Percentiles rank a stretch among this genome's conserved stretches.
phyloP scores from a whole-genome alignment of 1,140 invertebrate genomes.

The Drosophila varians region DNA sequence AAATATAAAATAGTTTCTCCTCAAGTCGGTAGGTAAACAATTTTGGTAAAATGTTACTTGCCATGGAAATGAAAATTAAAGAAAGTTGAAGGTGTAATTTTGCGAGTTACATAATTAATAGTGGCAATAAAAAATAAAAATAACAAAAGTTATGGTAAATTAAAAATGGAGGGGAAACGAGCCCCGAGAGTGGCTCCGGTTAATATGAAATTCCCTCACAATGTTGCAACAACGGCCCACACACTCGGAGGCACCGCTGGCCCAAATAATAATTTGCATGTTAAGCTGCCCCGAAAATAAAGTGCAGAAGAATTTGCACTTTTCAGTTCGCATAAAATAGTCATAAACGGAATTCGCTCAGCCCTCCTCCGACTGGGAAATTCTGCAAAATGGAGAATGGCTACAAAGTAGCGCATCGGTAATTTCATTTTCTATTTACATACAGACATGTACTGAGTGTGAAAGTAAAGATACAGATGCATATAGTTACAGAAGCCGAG shows the following conservation, averaged over 20 bases:
- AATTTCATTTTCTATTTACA: constrained; percentile 58
- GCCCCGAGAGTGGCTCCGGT: constrained; percentile 2
- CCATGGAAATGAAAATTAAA: not conserved
- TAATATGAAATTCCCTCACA: constrained; percentile 57
- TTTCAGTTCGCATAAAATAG: constrained; percentile 55
- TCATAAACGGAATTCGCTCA: constrained; percentile 53
- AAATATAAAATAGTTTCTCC: not conserved
- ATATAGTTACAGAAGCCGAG: not conserved
- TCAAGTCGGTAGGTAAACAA: not conserved
- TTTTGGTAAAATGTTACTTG: not conserved
- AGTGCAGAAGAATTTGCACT: constrained; percentile 52
- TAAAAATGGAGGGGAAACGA: constrained; percentile 30
- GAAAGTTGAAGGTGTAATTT: too few relatives aligned
- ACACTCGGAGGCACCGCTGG: constrained; percentile 15
- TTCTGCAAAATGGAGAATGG: constrained; percentile 5
- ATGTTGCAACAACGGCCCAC: constrained; percentile 37
- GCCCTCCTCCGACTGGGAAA: constrained; percentile 14
- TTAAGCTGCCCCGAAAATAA: constrained; percentile 50
- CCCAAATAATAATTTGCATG: constrained; percentile 60
- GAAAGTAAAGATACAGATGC: not conserved
- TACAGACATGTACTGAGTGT: constrained; percentile 11
- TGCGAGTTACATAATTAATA: constrained; percentile 44
- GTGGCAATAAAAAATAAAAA: constrained; percentile 15
- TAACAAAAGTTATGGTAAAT: constrained; percentile 30
- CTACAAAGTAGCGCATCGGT: constrained; percentile 53